A percentile compares a stretch with the other conserved stretches of the same genome.
These are phyloP conservation scores for Chitala chitala DNA, from an alignment of 2,113 vertebrate genomes.

Conservation along the genomic window DNA sequence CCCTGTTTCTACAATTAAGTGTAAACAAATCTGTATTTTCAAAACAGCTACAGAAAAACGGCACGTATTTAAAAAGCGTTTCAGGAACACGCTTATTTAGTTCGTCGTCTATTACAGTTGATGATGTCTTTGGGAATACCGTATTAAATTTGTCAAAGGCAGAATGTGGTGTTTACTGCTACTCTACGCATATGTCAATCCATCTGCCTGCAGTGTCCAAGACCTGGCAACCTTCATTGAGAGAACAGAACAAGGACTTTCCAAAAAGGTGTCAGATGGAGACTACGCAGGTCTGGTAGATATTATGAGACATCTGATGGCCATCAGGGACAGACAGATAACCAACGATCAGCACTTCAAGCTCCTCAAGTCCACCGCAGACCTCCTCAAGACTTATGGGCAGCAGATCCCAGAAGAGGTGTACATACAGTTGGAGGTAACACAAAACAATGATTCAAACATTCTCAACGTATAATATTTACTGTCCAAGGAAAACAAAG, in stretches of 20 bases:
- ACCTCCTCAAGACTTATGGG: conserved; percentile 60
- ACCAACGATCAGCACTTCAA: conserved; percentile 57
- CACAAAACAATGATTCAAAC: not conserved
- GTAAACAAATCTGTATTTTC: not conserved
- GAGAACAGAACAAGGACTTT: conserved; percentile 54
- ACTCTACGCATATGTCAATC: not conserved
- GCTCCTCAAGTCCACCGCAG: conserved; percentile 59
- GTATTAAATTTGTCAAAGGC: no score
- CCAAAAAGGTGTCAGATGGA: conserved; percentile 49
- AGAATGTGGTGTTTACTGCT: not conserved
- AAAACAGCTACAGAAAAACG: not conserved
- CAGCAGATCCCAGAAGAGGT: conserved; percentile 65
- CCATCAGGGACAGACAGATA: conserved; percentile 56
- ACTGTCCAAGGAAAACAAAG: no score
- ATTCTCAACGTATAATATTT: no score
- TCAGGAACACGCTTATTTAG: not conserved
- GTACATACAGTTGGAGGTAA: conserved; percentile 57
- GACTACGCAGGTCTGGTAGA: conserved; percentile 51
- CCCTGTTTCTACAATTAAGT: not conserved
- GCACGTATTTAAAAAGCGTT: not conserved
- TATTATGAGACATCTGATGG: conserved; percentile 60
- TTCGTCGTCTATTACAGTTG: not conserved
- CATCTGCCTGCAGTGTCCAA: conserved; percentile 46
- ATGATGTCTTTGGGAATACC: no score
- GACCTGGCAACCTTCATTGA: conserved; percentile 60